Evolutionary conservation across 2,113 vertebrate genomes (phyloP), one percentile per base, ranked within the genome.

Genomic region (Phodopus roborovskii): DNA sequence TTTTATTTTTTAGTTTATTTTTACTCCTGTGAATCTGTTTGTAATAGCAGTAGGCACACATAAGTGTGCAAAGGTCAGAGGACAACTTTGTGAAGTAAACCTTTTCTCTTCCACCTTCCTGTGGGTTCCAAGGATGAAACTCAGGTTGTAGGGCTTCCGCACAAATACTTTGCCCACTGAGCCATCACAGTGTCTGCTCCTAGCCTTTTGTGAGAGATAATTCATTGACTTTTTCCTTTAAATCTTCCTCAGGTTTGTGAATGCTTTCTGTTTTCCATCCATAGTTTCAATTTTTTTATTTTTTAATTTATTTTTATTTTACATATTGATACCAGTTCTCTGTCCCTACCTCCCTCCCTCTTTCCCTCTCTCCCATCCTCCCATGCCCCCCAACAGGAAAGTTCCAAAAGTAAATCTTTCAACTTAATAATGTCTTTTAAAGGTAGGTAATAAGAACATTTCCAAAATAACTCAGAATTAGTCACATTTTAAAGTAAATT

Each of bases 341-440:
- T 45, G n/a, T n/a, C n/a, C n/a, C 45, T 45, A 4, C 45, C 45
- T 45, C 45, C 45, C 45, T 45, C 6, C 45, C 6, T 45, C 45
- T 45, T 45, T 45, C 6, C 45, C 45, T 45, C 45, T 45, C 45
- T 45, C 3, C 45, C 45, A 45, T 6, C 45, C 45, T 45, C 45
- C 45, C 45, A 45, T 45, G 45, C 45, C 45, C 45, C 45, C 45
- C 45, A 45, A 45, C 45, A 45, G 45, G 45, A 45, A 45, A 6
- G 45, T 45, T 45, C 45, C 45, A 45, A 6, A 45, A 45, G 45
- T 6, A 45, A 45, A 45, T 6, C 45, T 45, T 45, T 45, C 3
- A 45, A 45, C 75, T 93, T 86, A 77, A 56, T 89, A 71, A 74
- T 74, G 22, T 64, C 28, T 94, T 86, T 83, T 56, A 3, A 90